Evolutionary conservation across 2,113 vertebrate species (phyloP), one percentile per base, ranked within the genome.

Genomic region (Protobothrops flavoviridis): DNA sequence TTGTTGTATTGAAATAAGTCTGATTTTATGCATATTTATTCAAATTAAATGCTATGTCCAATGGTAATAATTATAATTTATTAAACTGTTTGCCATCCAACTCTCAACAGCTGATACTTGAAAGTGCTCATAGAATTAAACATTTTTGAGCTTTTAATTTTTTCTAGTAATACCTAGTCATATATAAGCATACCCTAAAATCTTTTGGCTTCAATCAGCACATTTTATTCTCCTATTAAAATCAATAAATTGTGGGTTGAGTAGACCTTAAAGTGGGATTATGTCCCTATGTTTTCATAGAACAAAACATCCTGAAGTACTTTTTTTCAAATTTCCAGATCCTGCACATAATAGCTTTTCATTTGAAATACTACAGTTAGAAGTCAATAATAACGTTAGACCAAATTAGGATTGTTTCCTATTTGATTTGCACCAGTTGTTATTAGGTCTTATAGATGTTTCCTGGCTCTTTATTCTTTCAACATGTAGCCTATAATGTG

Each of bases 371-470:
- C 15, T 92, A 21, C 74, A 45, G 20, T 85, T 55, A 92, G 3
- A 39, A 26, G 48, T 26, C 8, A 33, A 1, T 26, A 39, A 43
- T 81, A 88, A 92, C 6, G 4, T 10, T 9, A 93, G 56, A 24
- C 10, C 55, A 0, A 50, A 0, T 2, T 0, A 7, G 69, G 33
- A 4, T 21, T 50, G 91, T 29, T 0, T 90, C 53, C 1, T 29
- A 1, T 53, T 26, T 57, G 45, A 74, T 0, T 92, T 88, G n/a
- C n/a, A 43, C 24, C 3, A 33, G 64, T 21, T 48, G 5, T 57
- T n/a, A 20, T 0, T 4, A 5, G 74, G 29, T 29, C 1, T 57
- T 23, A 1, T 57, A 91, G 23, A 64, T 59, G 23, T 29, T 74
- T 23, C 21, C 26, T 0, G 5, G 3, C 39, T 48, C 50, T 93